These are phyloP conservation scores for Episyrphus balteatus DNA, from an alignment of 1,140 invertebrate species.

Conservation along the genomic window DNA sequence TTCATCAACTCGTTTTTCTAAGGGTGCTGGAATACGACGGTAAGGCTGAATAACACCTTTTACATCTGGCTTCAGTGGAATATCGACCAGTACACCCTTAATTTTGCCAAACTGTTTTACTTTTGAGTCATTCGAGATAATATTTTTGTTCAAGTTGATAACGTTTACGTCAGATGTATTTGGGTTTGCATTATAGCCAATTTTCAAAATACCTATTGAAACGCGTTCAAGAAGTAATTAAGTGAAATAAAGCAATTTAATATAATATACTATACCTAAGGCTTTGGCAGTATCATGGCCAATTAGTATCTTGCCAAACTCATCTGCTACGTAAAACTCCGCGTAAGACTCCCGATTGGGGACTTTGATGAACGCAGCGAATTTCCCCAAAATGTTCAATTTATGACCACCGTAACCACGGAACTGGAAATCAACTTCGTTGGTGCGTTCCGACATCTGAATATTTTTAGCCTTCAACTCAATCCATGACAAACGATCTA, in stretches of 20 bases:
- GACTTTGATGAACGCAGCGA: background rate
- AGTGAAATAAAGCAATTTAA: too few species aligned
- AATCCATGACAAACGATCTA: background rate
- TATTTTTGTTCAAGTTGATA: too few species aligned
- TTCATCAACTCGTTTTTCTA: slow-evolving; percentile 7
- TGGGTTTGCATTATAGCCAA: background rate
- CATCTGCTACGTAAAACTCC: slow-evolving; percentile 6
- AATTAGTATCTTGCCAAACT: slow-evolving; percentile 3
- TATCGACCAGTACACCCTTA: background rate
- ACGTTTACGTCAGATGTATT: too few species aligned
- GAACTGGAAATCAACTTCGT: too few species aligned
- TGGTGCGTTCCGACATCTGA: too few species aligned
- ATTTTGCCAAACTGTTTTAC: too few species aligned
- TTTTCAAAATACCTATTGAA: too few species aligned
- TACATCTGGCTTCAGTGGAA: background rate
- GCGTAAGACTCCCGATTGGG: background rate
- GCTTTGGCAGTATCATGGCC: slow-evolving; percentile 6
- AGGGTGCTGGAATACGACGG: slow-evolving; percentile 14
- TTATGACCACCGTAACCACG: too few species aligned
- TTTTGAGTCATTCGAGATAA: too few species aligned
- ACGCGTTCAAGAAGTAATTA: too few species aligned
- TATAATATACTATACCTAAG: slow-evolving; percentile 9
- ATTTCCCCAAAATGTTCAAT: background rate
- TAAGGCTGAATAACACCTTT: slow-evolving; percentile 23
- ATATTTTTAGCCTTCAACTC: too few species aligned